Evolutionary conservation across 1,140 invertebrate species (phyloP).

Genomic region (Cecropterus lyciades): DNA sequence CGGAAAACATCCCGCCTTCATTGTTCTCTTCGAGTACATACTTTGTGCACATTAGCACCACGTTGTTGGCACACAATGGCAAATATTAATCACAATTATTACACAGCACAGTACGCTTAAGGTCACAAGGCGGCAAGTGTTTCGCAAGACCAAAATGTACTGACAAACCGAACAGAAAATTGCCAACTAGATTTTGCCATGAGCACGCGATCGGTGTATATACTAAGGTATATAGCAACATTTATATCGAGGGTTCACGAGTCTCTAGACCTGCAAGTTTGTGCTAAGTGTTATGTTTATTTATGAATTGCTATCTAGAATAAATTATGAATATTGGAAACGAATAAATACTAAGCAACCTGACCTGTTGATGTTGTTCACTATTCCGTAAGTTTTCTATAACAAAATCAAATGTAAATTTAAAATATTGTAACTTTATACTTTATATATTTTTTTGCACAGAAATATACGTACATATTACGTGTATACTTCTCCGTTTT

Average conservation of each 20-base stretch:
- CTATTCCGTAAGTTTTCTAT: conserved; percentile 16
- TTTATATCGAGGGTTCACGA: conserved; percentile 62
- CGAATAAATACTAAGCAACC: conserved; percentile 16
- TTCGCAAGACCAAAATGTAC: conserved; percentile 66
- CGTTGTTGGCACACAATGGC: conserved; percentile 21
- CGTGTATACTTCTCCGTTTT: too few relatives aligned
- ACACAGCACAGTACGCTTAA: conserved; percentile 39
- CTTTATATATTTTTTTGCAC: too few relatives aligned
- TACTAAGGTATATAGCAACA: conserved; percentile 42
- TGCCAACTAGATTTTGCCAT: conserved; percentile 66
- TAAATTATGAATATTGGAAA: conserved; percentile 4
- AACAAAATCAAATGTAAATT: too few relatives aligned
- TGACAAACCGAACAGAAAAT: conserved; percentile 63
- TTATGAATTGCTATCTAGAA: conserved; percentile 14
- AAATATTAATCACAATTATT: conserved; percentile 38
- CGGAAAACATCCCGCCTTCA: conserved; percentile 60
- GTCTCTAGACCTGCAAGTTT: conserved; percentile 27
- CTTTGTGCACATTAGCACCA: conserved; percentile 36
- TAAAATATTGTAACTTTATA: too few relatives aligned
- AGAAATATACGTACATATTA: too few relatives aligned
- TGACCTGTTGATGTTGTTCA: conserved; percentile 8
- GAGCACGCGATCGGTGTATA: conserved; percentile 63
- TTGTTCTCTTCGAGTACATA: conserved; percentile 41
- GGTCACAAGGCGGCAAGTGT: conserved; percentile 52
- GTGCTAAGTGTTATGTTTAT: conserved; percentile 33